phyloP scores from a whole-genome alignment of 2,888 invertebrate genomes.

The Spodoptera exigua region DNA sequence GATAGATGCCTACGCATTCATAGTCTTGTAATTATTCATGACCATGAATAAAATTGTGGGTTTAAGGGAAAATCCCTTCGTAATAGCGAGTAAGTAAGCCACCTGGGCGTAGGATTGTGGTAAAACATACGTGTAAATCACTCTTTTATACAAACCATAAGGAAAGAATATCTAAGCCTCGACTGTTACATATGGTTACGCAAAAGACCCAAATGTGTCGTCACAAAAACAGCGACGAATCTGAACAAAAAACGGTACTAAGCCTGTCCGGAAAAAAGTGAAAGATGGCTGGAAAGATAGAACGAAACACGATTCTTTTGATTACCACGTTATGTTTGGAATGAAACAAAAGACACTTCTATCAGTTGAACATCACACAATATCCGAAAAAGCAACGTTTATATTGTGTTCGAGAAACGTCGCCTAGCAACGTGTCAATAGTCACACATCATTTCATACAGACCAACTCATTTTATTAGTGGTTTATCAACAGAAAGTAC shows the following conservation, averaged over 20 bases:
- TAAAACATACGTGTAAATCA: slow-evolving; percentile 49
- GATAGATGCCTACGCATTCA: slow-evolving; percentile 29
- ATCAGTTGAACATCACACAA: slow-evolving; percentile 22
- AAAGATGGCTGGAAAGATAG: slow-evolving; percentile 40
- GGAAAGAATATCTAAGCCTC: slow-evolving; percentile 39
- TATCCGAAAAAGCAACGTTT: slow-evolving; percentile 13
- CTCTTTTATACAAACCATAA: slow-evolving; percentile 45
- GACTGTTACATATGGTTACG: slow-evolving; percentile 49
- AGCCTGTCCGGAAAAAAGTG: slow-evolving; percentile 35
- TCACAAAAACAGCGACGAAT: slow-evolving; percentile 43
- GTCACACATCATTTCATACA: slow-evolving; percentile 39
- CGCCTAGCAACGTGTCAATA: slow-evolving; percentile 38
- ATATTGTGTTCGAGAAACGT: slow-evolving; percentile 23
- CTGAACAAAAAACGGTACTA: slow-evolving; percentile 38
- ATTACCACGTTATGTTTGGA: slow-evolving; percentile 34
- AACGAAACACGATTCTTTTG: slow-evolving; percentile 41
- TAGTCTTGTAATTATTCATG: slow-evolving; percentile 54
- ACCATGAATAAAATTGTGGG: slow-evolving; percentile 58
- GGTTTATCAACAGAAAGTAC: slow-evolving; percentile 13
- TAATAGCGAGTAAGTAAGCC: slow-evolving; percentile 59
- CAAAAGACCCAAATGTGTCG: slow-evolving; percentile 47
- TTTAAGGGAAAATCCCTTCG: slow-evolving; percentile 52
- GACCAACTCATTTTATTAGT: slow-evolving; percentile 30
- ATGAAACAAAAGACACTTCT: slow-evolving; percentile 30
- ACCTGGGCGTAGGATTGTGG: slow-evolving; percentile 58